Conservation (phyloP, 1,140 invertebrate genomes). For the Aphis craccivora region DNA sequence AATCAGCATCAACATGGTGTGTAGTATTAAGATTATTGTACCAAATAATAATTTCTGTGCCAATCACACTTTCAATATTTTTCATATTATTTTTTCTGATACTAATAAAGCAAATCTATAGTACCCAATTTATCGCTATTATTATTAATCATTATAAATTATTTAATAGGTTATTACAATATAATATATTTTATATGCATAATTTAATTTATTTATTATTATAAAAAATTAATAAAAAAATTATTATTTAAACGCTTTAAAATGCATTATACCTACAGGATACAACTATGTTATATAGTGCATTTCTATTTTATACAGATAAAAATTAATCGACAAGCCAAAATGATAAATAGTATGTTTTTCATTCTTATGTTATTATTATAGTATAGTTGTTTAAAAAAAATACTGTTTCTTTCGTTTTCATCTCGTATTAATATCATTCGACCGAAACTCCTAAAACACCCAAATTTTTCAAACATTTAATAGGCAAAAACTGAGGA, state of each 20-base stretch:
- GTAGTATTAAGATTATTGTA: too few species aligned
- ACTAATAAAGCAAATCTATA: not conserved
- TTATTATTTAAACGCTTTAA: not conserved
- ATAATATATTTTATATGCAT: not conserved
- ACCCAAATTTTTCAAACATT: not conserved
- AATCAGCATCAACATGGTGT: too few species aligned
- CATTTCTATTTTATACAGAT: not conserved
- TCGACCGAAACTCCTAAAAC: not conserved
- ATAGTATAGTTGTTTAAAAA: not conserved
- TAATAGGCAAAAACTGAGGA: not conserved
- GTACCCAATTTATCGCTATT: not conserved
- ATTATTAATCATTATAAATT: not conserved
- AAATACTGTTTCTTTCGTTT: not conserved
- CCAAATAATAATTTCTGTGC: too few species aligned
- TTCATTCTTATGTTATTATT: not conserved
- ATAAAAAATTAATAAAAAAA: not conserved
- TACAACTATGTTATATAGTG: not conserved
- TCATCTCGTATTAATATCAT: not conserved
- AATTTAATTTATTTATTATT: not conserved
- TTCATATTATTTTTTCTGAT: too few species aligned
- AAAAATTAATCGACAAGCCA: not conserved
- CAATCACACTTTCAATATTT: too few species aligned
- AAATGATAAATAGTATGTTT: not conserved
- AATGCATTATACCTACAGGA: not conserved
- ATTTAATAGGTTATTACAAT: not conserved